Evolutionary conservation across 2,113 vertebrate genomes (phyloP), one percentile per base, ranked within the genome.

Genomic region (Cochlearius cochlearius): DNA sequence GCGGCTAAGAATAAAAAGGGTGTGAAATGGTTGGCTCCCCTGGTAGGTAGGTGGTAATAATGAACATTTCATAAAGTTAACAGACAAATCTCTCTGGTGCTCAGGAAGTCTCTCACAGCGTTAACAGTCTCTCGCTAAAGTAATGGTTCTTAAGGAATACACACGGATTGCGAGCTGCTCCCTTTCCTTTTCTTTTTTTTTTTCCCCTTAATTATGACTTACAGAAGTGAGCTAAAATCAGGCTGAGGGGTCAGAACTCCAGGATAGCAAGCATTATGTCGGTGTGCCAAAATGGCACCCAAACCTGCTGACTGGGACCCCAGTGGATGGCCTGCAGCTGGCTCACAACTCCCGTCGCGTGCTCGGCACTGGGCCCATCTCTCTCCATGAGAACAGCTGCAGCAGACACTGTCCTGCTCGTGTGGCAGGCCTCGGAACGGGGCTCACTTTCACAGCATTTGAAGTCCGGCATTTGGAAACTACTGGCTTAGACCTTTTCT

Each of bases 1-100:
- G 78, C 59, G 95, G 63, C 92, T 97, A 92, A 97, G 90, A 96
- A 95, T 95, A 97, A 94, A 95, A 97, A 90, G 49, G 34, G 84
- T 92, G 91, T 75, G 69, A 94, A 84, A 90, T 67, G 78, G 82
- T 72, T 93, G 94, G 84, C 56, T 95, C 68, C 75, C 86, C 62
- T 94, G 78, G 90, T 82, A 92, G 73, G 92, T 90, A 92, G 74
- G 86, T 94, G 88, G 89, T 94, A 86, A 95, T 96, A 97, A 96
- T 93, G 88, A 95, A 90, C 71, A 92, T 81, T 90, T 95, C 88
- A 94, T 87, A 81, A 94, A 92, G 73, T 88, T 94, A 97, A 96
- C 49, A 95, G 94, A 81, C 19, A 90, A 88, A 77, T 92, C 81
- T 78, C 68, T 64, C 34, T 56, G 74, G 43, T 14, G 34, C 88